Evolutionary conservation across 1,140 invertebrate species (phyloP).

Genomic region (Chrysopa pallens): DNA sequence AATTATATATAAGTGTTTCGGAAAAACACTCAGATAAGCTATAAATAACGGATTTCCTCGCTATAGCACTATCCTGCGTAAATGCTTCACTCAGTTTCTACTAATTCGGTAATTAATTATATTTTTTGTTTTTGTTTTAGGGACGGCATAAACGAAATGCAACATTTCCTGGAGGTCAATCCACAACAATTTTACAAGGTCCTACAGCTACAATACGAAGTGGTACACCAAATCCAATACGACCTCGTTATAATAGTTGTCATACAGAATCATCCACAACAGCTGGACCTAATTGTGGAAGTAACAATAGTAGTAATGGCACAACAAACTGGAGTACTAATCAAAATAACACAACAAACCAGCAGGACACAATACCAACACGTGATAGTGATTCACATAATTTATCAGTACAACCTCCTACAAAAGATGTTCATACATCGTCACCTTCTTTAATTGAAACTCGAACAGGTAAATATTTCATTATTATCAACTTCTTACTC

Average conservation of each 20-base stretch:
- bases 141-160: constrained; percentile 66
- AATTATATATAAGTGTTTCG: too few relatives aligned
- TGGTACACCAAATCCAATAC: constrained; percentile 25
- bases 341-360: not conserved
- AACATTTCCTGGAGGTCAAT: constrained; percentile 29
- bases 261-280: constrained; percentile 21
- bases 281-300: not conserved
- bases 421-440: too few relatives aligned
- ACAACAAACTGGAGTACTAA: not conserved
- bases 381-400: not conserved
- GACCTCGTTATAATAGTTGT: constrained; percentile 31
- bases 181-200: constrained; percentile 23
- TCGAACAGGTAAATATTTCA: too few relatives aligned
- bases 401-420: not conserved
- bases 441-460: too few relatives aligned
- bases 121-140: constrained; percentile 22
- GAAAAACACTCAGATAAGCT: too few relatives aligned
- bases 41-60: too few relatives aligned
- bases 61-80: too few relatives aligned
- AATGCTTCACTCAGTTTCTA: too few relatives aligned
- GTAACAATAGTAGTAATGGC: not conserved
- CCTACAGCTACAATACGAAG: constrained; percentile 26
- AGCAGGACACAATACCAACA: not conserved
- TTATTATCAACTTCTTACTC: too few relatives aligned
- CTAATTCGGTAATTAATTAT: too few relatives aligned